Evolutionary conservation across 2,113 vertebrate species (phyloP), one percentile per base, ranked within the genome.

Genomic region (Eptesicus fuscus): DNA sequence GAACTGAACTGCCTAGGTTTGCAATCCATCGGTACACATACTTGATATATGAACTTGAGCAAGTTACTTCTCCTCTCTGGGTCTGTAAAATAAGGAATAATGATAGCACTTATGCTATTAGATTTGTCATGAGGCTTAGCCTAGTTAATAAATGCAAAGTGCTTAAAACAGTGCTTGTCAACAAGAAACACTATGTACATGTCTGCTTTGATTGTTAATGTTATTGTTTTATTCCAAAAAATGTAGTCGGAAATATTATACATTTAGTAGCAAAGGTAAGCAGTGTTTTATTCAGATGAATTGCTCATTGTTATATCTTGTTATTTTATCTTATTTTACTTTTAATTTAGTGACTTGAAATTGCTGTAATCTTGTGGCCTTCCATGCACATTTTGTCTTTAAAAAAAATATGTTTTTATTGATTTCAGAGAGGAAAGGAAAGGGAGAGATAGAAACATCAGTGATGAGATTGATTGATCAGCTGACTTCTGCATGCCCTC

Each of bases 211-310:
- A 35, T 71, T 91, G 35, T 86, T 90, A 56, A 0, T 83, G 6
- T 25, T 71, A 1, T 69, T 90, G 18, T 35, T 93, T 84, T 40
- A 77, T 88, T 73, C 37, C 3, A 79, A 96, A 69, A 93, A 95
- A 53, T 95, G 28, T 49, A 90, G 18, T 85, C 83, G 35, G 44
- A 30, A 59, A 77, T 86, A 73, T 37, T 73, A 32, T 14, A 47
- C 28, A 20, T 91, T 95, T 90, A 94, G 74, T 92, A 94, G 71
- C 49, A 92, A 86, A 89, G 47, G 30, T 91, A 76, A 83, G 25
- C 85, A 67, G 22, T 94, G 5, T 84, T 13, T 73, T 84, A 59
- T 30, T 93, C 14, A 83, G 49, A 87, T 94, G 23, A 92, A 79
- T 90, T 94, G 32, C 16, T 70, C 7, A 56, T 71, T 93, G 69